These are phyloP conservation scores for Drosophila sechellia DNA, from an alignment of 1,140 invertebrate genomes.

Conservation along the genomic window DNA sequence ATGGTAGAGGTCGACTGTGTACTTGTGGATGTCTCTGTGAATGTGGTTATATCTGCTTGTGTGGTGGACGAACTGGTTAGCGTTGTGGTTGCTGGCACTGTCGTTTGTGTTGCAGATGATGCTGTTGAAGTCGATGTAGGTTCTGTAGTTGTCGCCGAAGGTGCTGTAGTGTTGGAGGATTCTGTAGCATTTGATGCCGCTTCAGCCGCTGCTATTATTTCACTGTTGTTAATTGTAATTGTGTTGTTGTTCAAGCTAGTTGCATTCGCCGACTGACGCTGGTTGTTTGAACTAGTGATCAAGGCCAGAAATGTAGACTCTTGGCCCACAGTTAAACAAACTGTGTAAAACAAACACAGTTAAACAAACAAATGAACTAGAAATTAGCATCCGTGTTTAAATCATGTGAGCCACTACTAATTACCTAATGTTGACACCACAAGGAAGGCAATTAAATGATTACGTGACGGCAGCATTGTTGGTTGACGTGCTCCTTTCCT, in stretches of 20 bases:
- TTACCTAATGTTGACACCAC: constrained; percentile 81
- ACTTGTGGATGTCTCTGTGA: constrained; percentile 3
- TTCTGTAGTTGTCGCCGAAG: background rate
- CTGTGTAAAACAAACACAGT: too few relatives aligned
- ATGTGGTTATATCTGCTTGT: background rate
- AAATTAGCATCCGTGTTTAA: constrained; percentile 47
- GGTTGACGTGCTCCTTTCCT: constrained; percentile 37
- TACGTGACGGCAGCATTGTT: constrained; percentile 57
- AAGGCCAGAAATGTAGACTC: constrained; percentile 63
- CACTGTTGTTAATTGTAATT: constrained; percentile 65
- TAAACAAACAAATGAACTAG: constrained; percentile 12
- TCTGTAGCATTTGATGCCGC: constrained; percentile 9
- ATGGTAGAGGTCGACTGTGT: background rate
- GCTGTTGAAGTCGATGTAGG: constrained; percentile 12
- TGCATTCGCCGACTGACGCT: constrained; percentile 43
- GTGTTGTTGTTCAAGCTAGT: constrained; percentile 61
- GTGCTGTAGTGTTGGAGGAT: background rate
- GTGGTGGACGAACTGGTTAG: constrained; percentile 5
- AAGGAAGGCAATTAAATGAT: constrained; percentile 75
- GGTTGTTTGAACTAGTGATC: constrained; percentile 62
- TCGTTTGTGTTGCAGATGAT: background rate
- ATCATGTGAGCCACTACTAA: constrained; percentile 51
- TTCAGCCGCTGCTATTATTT: constrained; percentile 59
- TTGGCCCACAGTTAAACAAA: constrained; percentile 39
- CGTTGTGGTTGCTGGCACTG: constrained; percentile 9